These are phyloP conservation scores for Epinephelus coioides DNA, from an alignment of 2,797 vertebrate species.

Conservation along the genomic window DNA sequence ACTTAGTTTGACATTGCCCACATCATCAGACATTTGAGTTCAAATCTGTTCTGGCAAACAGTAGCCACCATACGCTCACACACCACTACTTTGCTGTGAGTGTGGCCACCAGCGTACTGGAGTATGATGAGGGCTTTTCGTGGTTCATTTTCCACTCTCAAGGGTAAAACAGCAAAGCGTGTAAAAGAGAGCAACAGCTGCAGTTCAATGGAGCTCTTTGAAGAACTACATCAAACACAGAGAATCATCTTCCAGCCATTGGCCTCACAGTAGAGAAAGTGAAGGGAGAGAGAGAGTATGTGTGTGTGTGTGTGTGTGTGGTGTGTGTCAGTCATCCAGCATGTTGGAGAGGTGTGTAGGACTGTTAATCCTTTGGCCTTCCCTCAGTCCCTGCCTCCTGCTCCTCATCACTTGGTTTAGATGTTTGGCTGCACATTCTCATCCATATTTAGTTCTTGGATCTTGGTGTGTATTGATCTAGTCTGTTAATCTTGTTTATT, in stretches of 20 bases:
- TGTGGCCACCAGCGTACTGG: conserved; percentile 43
- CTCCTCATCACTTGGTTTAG: conserved; percentile 54
- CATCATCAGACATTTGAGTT: neutral
- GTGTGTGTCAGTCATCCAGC: neutral
- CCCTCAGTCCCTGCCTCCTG: conserved; percentile 57
- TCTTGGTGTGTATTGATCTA: conserved; percentile 49
- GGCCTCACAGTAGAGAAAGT: conserved; percentile 66
- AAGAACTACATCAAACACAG: conserved; percentile 85
- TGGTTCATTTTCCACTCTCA: conserved; percentile 76
- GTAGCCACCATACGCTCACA: neutral
- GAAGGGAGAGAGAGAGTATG: conserved; percentile 1
- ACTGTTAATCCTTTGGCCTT: conserved; percentile 72
- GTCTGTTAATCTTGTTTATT: conserved; percentile 58
- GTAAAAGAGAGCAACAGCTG: conserved; percentile 79
- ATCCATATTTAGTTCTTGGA: conserved; percentile 63
- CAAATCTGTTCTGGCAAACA: neutral
- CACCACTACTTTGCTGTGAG: conserved; percentile 36
- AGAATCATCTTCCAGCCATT: conserved; percentile 73
- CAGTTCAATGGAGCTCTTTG: conserved; percentile 82
- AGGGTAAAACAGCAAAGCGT: conserved; percentile 73
- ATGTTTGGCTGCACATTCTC: conserved; percentile 54
- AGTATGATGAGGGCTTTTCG: conserved; percentile 58
- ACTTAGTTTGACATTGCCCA: neutral
- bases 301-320: neutral
- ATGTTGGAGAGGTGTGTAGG: conserved; percentile 68